A percentile compares a stretch with the other conserved stretches of the same genome.
Conservation (phyloP, 2,113 vertebrate species). For the Mesitornis unicolor region DNA sequence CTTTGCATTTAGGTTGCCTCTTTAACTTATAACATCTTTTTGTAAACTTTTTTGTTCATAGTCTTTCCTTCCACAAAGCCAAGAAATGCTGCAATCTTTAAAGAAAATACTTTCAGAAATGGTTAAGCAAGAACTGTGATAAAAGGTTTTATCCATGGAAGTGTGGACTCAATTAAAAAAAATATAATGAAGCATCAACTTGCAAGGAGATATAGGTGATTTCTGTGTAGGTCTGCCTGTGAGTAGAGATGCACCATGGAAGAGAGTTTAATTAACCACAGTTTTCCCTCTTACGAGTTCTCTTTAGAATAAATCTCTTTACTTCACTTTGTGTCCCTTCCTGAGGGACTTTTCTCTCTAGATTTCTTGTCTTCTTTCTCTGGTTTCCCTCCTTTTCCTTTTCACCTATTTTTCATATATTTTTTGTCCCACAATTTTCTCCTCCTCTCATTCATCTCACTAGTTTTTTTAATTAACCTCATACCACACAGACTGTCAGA, state of each 20-base stretch:
- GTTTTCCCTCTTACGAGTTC: background rate
- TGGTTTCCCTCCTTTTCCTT: background rate
- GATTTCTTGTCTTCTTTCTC: background rate
- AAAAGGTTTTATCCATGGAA: background rate
- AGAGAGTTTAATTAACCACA: background rate
- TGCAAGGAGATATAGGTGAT: background rate
- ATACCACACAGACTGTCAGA: background rate
- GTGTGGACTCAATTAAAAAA: background rate
- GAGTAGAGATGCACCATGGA: fast-evolving
- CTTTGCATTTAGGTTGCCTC: background rate
- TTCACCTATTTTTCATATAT: background rate
- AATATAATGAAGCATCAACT: background rate
- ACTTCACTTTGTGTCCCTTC: background rate
- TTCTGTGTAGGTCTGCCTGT: background rate
- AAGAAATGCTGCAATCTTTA: background rate
- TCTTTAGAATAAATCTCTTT: background rate
- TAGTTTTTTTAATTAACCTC: background rate
- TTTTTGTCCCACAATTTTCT: background rate
- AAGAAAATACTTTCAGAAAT: background rate
- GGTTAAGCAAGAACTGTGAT: background rate
- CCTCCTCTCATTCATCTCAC: background rate
- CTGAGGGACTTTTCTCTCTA: no score
- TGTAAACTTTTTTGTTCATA: background rate
- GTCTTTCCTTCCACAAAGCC: background rate
- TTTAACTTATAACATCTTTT: background rate